A percentile compares a stretch with the other conserved stretches of the same genome.
Evolutionary conservation across 2,797 vertebrate genomes (phyloP).

Genomic region (Muscicapa striata): DNA sequence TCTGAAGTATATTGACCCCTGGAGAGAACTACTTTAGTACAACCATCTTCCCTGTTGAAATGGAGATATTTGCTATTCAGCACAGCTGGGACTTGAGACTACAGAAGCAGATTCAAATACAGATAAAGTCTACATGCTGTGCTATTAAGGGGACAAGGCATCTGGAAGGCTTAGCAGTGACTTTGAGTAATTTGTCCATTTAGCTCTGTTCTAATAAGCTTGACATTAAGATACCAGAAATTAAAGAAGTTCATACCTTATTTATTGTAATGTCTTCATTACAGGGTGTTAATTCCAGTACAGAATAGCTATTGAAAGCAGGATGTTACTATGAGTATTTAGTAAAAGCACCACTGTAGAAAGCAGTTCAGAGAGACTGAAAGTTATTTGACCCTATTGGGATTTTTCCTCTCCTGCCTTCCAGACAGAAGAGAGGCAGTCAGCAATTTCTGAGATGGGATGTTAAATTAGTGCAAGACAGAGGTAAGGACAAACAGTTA

Average conservation of each 20-base stretch:
- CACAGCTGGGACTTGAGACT: constrained; percentile 41
- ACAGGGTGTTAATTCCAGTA: neutral
- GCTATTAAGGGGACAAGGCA: constrained; percentile 21
- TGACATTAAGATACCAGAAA: constrained; percentile 2
- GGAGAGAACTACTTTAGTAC: constrained; percentile 40
- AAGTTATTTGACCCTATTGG: neutral
- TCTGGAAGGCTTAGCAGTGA: neutral
- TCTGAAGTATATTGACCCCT: constrained; percentile 60
- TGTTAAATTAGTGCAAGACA: neutral
- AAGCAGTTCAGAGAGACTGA: neutral
- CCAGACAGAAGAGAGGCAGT: neutral
- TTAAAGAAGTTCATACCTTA: neutral
- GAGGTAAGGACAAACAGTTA: neutral
- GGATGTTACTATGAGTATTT: neutral
- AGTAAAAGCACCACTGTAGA: neutral
- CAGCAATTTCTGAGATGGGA: neutral
- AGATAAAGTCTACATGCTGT: neutral
- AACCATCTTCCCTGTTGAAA: constrained; percentile 53
- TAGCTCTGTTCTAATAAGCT: neutral
- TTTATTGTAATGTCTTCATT: neutral
- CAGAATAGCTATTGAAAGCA: neutral
- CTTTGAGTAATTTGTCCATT: constrained; percentile 40
- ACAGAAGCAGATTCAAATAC: constrained; percentile 16
- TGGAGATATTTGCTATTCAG: constrained; percentile 51
- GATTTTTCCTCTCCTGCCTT: neutral